A percentile compares a stretch with the other conserved stretches of the same genome.
These are phyloP conservation scores for Siniperca obscura DNA, from an alignment of 2,797 vertebrate genomes.

Conservation along the genomic window DNA sequence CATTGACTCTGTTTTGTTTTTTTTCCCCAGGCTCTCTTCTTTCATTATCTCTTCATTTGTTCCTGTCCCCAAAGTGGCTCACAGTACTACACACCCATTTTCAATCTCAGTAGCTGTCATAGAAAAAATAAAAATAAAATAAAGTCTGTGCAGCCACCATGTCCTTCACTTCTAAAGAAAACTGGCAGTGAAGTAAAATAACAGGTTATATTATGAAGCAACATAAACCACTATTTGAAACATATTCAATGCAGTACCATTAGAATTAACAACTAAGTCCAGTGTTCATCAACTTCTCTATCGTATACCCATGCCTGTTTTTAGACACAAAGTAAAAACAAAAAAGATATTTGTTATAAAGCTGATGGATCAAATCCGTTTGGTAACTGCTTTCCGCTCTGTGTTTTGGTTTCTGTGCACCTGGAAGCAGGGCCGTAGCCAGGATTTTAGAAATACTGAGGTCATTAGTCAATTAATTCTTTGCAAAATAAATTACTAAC, in stretches of 20 bases:
- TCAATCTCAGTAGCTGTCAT: constrained; percentile 74
- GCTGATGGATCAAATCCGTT: neutral
- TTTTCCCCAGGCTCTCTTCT: constrained; percentile 74
- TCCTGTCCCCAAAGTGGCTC: constrained; percentile 71
- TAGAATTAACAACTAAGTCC: constrained; percentile 1
- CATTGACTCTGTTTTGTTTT: constrained; percentile 75
- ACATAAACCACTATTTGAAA: constrained; percentile 2
- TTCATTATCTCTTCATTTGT: constrained; percentile 82
- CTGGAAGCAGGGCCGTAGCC: neutral
- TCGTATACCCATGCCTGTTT: neutral
- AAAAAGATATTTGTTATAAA: neutral
- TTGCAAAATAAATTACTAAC: too few species aligned
- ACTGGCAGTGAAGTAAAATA: constrained; percentile 26
- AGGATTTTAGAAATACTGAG: too few species aligned
- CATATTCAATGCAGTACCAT: neutral
- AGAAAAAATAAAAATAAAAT: constrained; percentile 45
- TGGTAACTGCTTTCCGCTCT: neutral
- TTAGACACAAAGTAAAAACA: constrained; percentile 2
- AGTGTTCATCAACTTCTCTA: neutral
- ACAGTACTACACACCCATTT: constrained; percentile 52
- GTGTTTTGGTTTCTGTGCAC: neutral
- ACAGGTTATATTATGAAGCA: neutral
- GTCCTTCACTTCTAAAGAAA: constrained; percentile 27
- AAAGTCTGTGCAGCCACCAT: constrained; percentile 34
- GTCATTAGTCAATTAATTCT: too few species aligned